A percentile compares a stretch with the other conserved stretches of the same genome.
Conservation (phyloP, 1,140 invertebrate species). For the Cecropterus lyciades region DNA sequence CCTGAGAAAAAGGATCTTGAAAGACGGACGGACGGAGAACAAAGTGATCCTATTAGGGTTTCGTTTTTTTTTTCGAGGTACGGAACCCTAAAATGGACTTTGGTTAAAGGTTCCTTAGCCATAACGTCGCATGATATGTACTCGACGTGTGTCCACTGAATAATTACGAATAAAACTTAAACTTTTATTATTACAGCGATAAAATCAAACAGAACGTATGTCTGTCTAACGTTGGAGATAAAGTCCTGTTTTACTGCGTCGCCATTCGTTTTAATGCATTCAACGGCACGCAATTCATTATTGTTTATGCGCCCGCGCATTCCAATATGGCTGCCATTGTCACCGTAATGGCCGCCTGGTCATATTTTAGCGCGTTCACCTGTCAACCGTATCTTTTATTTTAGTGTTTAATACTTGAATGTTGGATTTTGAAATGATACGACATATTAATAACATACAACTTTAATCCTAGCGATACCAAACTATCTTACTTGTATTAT, state of each 20-base stretch:
- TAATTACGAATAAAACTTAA: background rate
- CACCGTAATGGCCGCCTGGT: constrained; percentile 26
- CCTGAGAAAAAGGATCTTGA: too few species aligned
- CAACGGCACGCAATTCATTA: constrained; percentile 46
- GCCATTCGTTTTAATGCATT: constrained; percentile 52
- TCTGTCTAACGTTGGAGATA: constrained; percentile 26
- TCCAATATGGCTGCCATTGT: constrained; percentile 42
- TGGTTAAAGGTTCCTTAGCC: too few species aligned
- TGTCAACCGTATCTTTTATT: constrained; percentile 22
- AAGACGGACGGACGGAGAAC: too few species aligned
- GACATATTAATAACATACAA: background rate
- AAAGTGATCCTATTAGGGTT: too few species aligned
- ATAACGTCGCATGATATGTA: background rate
- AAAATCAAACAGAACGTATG: constrained; percentile 14
- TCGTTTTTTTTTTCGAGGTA: too few species aligned
- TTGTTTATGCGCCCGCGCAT: constrained; percentile 44
- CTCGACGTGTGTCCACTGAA: background rate
- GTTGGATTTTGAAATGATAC: constrained; percentile 2
- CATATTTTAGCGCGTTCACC: constrained; percentile 17
- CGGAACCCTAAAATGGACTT: too few species aligned
- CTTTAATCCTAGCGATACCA: too few species aligned
- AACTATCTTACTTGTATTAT: too few species aligned
- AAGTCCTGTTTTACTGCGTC: constrained; percentile 40
- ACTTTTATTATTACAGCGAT: background rate
- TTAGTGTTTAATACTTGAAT: constrained; percentile 8